These are phyloP conservation scores for Drosophila watanabei DNA, from an alignment of 1,140 invertebrate genomes.

Conservation along the genomic window DNA sequence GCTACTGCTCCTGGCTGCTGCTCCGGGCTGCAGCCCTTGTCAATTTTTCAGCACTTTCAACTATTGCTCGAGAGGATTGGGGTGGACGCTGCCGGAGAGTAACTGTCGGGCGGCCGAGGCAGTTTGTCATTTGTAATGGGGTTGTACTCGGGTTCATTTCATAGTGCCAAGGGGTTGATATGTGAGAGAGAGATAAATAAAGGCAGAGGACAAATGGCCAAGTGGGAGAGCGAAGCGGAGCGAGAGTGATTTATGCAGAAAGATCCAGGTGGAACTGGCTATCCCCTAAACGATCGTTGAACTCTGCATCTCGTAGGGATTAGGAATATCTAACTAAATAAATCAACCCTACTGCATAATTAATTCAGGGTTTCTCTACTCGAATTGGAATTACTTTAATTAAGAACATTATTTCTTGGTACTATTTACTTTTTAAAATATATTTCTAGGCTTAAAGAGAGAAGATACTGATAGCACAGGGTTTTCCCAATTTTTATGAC, in stretches of 20 bases:
- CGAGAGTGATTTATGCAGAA: constrained; percentile 12
- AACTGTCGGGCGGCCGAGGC: constrained; percentile 36
- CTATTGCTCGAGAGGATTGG: constrained; percentile 44
- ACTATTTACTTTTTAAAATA: background rate
- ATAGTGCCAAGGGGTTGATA: constrained; percentile 42
- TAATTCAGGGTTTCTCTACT: background rate
- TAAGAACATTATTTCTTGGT: background rate
- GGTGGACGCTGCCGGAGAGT: constrained; percentile 41
- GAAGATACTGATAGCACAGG: background rate
- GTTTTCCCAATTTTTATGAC: constrained; percentile 4
- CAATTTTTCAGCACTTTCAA: constrained; percentile 45
- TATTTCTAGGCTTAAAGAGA: too few relatives aligned
- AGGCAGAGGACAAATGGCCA: constrained; percentile 21
- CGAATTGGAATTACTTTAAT: background rate
- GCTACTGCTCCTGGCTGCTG: constrained; percentile 3
- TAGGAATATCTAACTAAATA: constrained; percentile 7
- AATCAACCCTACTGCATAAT: constrained; percentile 7
- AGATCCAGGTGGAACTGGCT: constrained; percentile 24
- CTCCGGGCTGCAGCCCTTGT: constrained; percentile 37
- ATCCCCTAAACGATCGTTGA: constrained; percentile 33
- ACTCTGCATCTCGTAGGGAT: constrained; percentile 15
- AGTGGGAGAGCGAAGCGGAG: constrained; percentile 3
- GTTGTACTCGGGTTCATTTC: constrained; percentile 35
- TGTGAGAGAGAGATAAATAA: constrained; percentile 37
- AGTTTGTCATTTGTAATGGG: constrained; percentile 47